A percentile compares a stretch with the other conserved stretches of the same genome.
Conservation (phyloP, 2,797 vertebrate species). For the Dendrocincla fuliginosa region DNA sequence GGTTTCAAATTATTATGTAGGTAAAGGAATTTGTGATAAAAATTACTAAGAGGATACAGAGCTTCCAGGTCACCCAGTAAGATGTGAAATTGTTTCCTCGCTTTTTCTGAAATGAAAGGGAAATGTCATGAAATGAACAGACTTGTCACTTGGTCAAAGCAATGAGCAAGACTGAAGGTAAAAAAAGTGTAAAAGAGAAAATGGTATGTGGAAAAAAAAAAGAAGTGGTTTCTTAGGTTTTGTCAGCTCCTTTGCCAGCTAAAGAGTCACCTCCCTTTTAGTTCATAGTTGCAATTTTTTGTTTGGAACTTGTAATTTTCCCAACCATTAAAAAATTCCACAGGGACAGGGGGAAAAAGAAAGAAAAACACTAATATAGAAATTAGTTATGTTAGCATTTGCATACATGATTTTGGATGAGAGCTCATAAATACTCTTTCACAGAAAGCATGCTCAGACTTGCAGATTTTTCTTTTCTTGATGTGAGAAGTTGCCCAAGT, state of each 20-base stretch:
- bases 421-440: neutral
- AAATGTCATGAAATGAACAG: slow-evolving; percentile 51
- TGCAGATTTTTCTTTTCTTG: neutral
- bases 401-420: neutral
- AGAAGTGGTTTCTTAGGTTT: neutral
- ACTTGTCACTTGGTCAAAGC: slow-evolving; percentile 19
- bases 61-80: slow-evolving; percentile 46
- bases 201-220: neutral
- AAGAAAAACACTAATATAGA: neutral
- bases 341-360: neutral
- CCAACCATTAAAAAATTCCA: neutral
- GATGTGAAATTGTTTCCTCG: neutral
- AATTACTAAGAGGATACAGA: slow-evolving; percentile 34
- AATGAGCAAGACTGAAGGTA: neutral
- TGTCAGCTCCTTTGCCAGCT: neutral
- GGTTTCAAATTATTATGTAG: slow-evolving; percentile 34
- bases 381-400: neutral
- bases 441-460: neutral
- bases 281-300: neutral
- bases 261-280: neutral
- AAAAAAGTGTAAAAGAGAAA: neutral
- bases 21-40: slow-evolving; percentile 61
- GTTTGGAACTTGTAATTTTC: neutral
- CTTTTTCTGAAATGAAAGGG: slow-evolving; percentile 28
- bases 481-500: neutral